Conservation (phyloP, 1,140 invertebrate species). For the Archegozetes longisetosus region DNA sequence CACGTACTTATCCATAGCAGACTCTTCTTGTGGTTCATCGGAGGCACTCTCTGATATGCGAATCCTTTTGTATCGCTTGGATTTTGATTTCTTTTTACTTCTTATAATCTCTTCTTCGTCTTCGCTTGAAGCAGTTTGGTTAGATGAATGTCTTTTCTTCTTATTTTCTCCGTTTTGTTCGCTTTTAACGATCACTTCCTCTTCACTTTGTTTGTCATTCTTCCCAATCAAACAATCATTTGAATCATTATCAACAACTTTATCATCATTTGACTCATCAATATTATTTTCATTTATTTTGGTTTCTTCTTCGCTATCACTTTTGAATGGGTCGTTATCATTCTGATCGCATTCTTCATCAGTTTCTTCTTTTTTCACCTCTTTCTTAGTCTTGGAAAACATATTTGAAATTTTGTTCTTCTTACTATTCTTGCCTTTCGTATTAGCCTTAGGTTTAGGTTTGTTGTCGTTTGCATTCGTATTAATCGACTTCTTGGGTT, state of each 20-base stretch:
- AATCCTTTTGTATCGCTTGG: neutral
- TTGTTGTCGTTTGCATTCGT: neutral
- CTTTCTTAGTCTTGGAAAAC: neutral
- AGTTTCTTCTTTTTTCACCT: neutral
- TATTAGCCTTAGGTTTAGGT: neutral
- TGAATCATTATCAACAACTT: neutral
- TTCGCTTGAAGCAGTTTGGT: neutral
- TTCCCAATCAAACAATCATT: neutral
- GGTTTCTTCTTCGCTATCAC: neutral
- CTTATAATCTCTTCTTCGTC: conserved; percentile 4
- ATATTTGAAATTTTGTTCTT: neutral
- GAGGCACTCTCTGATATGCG: neutral
- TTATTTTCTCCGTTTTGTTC: neutral
- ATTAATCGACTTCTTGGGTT: neutral
- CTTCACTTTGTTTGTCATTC: neutral
- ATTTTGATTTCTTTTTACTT: neutral
- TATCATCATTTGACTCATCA: neutral
- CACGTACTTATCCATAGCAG: neutral
- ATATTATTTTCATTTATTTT: too few species aligned
- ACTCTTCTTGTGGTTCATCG: neutral
- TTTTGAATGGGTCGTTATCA: neutral
- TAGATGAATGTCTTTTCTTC: neutral
- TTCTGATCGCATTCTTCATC: neutral
- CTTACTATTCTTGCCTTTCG: neutral
- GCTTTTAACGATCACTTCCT: neutral